These are phyloP conservation scores for Lepilemur septentrionalis DNA, from an alignment of 2,797 vertebrate species.

Conservation along the genomic window DNA sequence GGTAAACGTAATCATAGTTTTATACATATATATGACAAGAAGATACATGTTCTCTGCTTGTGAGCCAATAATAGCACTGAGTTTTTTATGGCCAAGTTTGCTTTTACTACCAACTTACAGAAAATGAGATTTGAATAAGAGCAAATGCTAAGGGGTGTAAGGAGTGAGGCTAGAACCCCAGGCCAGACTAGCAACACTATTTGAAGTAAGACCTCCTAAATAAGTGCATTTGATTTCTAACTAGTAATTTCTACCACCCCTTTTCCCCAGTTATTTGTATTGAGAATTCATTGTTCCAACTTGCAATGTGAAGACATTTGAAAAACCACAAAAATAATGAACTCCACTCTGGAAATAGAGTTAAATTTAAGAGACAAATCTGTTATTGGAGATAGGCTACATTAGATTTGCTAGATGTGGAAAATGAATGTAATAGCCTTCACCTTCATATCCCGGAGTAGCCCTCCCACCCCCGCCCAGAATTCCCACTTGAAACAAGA, in stretches of 20 bases:
- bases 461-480: background rate
- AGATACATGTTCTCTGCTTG: background rate
- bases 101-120: background rate
- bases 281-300: background rate
- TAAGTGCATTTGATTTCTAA: background rate
- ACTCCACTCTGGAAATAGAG: background rate
- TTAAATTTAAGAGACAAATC: constrained; percentile 10
- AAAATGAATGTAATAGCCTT: background rate
- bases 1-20: background rate
- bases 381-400: background rate
- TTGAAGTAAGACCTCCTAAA: background rate
- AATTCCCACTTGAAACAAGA: constrained; percentile 48
- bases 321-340: background rate
- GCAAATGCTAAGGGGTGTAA: background rate
- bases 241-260: background rate
- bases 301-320: background rate
- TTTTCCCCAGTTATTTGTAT: background rate
- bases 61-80: background rate
- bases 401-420: background rate
- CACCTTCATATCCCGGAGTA: constrained; percentile 1
- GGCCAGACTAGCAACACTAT: background rate
- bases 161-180: background rate
- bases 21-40: background rate
- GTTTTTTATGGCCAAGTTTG: background rate
- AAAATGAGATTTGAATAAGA: background rate